Conservation (phyloP, 2,113 vertebrate species). For the Eulemur rufifrons region DNA sequence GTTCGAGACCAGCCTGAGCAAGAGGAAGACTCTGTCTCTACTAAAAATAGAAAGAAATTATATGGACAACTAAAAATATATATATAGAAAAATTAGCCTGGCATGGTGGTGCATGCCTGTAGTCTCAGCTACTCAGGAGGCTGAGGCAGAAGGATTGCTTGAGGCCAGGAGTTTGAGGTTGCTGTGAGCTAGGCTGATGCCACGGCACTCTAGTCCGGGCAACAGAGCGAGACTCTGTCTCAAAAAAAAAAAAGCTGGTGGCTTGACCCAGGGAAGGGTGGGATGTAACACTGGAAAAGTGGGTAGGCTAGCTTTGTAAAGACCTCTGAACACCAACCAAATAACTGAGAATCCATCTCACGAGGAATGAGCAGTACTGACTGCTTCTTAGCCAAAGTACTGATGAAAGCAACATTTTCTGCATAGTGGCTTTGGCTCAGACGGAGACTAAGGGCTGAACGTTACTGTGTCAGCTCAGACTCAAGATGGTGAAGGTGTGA, state of each 20-base stretch:
- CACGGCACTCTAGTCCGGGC: too few species aligned
- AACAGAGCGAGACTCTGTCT: too few species aligned
- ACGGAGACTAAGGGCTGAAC: accelerated
- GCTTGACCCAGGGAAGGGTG: accelerated
- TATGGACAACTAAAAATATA: too few species aligned
- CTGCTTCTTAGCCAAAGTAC: not conserved
- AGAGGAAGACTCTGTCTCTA: too few species aligned
- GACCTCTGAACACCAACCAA: not conserved
- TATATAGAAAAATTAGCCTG: too few species aligned
- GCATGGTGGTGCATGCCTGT: too few species aligned
- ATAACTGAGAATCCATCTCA: accelerated
- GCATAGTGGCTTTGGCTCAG: not conserved
- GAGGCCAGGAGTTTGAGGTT: too few species aligned
- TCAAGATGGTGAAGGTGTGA: not conserved
- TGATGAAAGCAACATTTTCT: not conserved
- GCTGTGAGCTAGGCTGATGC: too few species aligned
- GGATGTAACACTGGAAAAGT: not conserved
- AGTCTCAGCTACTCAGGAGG: too few species aligned
- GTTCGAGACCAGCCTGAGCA: too few species aligned
- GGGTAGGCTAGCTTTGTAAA: not conserved
- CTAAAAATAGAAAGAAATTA: too few species aligned
- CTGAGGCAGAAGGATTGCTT: too few species aligned
- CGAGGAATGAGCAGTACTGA: not conserved
- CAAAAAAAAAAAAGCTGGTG: not conserved
- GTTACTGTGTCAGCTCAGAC: not conserved